Base-by-base conservation (phyloP, 2,797 vertebrate genomes). In the Danio jaintianensis region DNA sequence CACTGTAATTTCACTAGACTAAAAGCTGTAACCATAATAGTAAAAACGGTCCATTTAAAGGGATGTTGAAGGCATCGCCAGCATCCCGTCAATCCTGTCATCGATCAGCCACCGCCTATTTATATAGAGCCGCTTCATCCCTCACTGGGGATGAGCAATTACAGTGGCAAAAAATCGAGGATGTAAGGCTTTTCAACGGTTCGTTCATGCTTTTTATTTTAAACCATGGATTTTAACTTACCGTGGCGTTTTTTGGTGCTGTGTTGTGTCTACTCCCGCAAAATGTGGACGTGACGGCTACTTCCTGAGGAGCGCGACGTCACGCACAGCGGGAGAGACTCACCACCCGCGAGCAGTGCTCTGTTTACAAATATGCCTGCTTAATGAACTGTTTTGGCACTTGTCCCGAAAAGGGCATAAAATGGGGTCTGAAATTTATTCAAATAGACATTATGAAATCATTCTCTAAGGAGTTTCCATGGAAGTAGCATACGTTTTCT, bases 161-260 rank as follows among this genome's bases (percentile, higher is more conserved):
- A 82, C 55, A 50, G n/a, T 4, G n/a, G 7, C 4, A 52, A 4
- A 55, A 45, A 67, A 84, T 52, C 4, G 79, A 81, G 71, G 16
- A 84, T 85, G 20, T 85, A 82, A 72, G 84, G 83, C 83, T 83
- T 85, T 79, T 81, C 82, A 85, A 82, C 74, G 85, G 68, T 75
- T 74, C n/a, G 16, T 55, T 40, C 20, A 38, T 50, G 29, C 11
- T 74, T 7, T 83, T 66, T 75, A 75, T 71, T 71, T 64, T 15
- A 55, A 72, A 71, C 48, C 75, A 66, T 78, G 69, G 56, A 13
- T 66, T 72, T 16, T 0, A 59, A 80, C 85, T 84, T 78, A 86
- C 82, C 79, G 64, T 9, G 7, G 4, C 29, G 29, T 73, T 16
- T 42, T 78, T 56, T 75, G 3, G 12, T 55, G 78, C 45, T 63